Conservation (phyloP, 2,797 vertebrate species). For the Coluber constrictor region DNA sequence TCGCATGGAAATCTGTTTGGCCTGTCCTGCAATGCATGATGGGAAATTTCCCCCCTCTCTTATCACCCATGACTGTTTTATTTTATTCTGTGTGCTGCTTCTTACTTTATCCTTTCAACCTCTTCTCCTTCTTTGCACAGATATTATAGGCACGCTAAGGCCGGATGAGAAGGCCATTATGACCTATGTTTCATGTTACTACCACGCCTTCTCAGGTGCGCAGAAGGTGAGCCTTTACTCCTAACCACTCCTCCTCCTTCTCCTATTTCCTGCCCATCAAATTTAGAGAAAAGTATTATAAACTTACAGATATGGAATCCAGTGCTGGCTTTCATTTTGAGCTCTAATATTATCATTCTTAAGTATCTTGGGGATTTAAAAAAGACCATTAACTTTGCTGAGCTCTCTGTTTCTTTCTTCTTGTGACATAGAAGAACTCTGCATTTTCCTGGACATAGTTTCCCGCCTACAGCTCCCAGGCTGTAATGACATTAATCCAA, state of each 20-base stretch:
- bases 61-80: slow-evolving; percentile 68
- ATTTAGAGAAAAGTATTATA: slow-evolving; percentile 8
- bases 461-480: neutral
- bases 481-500: neutral
- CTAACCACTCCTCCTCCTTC: slow-evolving; percentile 51
- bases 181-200: slow-evolving; percentile 99
- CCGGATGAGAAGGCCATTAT: slow-evolving; percentile 98
- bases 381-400: slow-evolving; percentile 35
- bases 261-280: slow-evolving; percentile 56
- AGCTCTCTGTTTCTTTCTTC: slow-evolving; percentile 12
- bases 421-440: slow-evolving; percentile 24
- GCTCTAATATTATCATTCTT: neutral
- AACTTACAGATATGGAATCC: slow-evolving; percentile 23
- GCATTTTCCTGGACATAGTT: slow-evolving; percentile 7
- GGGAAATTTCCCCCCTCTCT: slow-evolving; percentile 71
- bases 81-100: slow-evolving; percentile 73
- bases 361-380: neutral
- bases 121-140: slow-evolving; percentile 90
- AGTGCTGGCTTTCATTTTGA: neutral
- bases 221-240: slow-evolving; percentile 92
- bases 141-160: slow-evolving; percentile 98
- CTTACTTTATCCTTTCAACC: slow-evolving; percentile 79
- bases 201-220: slow-evolving; percentile 97
- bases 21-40: slow-evolving; percentile 82
- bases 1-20: slow-evolving; percentile 75